Base-by-base conservation (phyloP, 1,140 invertebrate genomes). In the Stegodyphus dumicola region DNA sequence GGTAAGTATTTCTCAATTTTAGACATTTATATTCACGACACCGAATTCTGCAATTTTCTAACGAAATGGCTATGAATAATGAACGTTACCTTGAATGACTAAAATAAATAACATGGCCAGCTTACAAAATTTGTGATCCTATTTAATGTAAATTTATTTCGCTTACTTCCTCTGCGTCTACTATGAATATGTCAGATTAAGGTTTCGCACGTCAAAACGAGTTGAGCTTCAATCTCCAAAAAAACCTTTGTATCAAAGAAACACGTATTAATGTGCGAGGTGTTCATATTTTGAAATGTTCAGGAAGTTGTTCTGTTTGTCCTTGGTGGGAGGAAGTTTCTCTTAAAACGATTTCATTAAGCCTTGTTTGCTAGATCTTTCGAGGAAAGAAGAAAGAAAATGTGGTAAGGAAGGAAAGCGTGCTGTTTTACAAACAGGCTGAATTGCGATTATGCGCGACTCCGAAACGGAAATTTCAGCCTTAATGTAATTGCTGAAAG, bases 291-390 rank as follows among this genome's bases (percentile, higher is more conserved):
- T 17, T 75, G 9, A 48, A 60, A 49, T n/a, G 53, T 64, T n/a
- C 73, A 75, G 73, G 73, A 75, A 75, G 73, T 75, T 33, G 53
- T 33, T 10, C 15, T 52, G 7, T 74, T 51, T 18, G 73, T 54
- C 73, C 73, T 75, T 75, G 73, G 15, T 18, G 73, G 53, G 17
- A 75, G 73, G 73, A 75, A 75, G 73, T 75, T 60, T 75, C 54
- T 18, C 17, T 7, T 33, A 10, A 75, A 56, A 60, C n/a, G 18
- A 75, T 75, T 75, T 75, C 52, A 75, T 75, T 75, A 75, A 75
- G 60, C 53, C 73, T 75, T 75, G 54, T 75, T 75, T 75, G 54
- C 52, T 18, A 75, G 73, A 60, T 18, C 53, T 75, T 75, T 75
- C 73, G 53, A 54, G 73, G 51, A 53, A 75, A 75, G 60, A 60